Evolutionary conservation across 2,113 vertebrate genomes (phyloP).

Genomic region (Mugil cephalus): DNA sequence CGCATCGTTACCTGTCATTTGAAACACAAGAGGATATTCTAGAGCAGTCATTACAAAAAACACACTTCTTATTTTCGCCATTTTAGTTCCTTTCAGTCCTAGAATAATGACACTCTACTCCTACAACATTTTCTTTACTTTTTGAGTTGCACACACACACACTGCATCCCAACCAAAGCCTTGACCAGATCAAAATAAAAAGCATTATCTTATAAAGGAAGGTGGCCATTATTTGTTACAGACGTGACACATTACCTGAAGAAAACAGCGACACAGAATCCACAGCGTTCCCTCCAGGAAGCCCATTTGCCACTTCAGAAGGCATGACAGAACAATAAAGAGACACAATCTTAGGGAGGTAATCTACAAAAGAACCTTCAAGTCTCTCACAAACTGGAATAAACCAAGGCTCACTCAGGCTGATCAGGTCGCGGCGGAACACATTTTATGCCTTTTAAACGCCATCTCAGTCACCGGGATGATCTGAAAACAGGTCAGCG

Average conservation of each 20-base stretch:
- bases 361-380: conserved; percentile 36
- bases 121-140: no score
- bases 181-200: conserved; percentile 43
- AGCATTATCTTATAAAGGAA: conserved; percentile 35
- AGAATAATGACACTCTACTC: no score
- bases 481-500: conserved; percentile 43
- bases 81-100: no score
- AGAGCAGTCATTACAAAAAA: no score
- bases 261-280: conserved; percentile 13
- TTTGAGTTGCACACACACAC: not conserved
- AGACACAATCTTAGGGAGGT: conserved; percentile 57
- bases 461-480: conserved; percentile 26
- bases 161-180: conserved; percentile 6
- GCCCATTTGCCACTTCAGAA: conserved; percentile 21
- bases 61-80: no score
- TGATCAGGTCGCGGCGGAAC: conserved; percentile 10
- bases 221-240: conserved; percentile 14
- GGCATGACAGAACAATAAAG: conserved; percentile 38
- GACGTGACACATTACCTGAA: conserved; percentile 31
- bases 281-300: not conserved
- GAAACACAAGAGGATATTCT: no score
- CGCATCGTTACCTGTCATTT: no score
- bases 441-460: conserved; percentile 23
- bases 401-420: conserved; percentile 4
- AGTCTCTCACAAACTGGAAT: conserved; percentile 39